Evolutionary conservation across 1,140 invertebrate species (phyloP), one percentile per base, ranked within the genome.

Genomic region (Wiebesia pumilae): DNA sequence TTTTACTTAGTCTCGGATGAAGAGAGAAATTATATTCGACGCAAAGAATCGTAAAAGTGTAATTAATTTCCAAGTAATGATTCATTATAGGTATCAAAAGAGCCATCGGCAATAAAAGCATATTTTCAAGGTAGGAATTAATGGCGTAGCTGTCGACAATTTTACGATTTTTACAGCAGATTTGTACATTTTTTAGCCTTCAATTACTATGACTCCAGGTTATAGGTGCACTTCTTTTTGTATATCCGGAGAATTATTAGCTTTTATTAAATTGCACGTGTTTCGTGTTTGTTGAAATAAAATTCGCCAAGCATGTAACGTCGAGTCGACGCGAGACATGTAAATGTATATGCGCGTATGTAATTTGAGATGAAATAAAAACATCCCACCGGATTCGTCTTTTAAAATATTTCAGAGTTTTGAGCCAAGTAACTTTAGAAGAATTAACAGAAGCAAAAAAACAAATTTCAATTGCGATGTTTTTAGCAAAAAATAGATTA

Each of bases 31-130:
- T 35, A 9, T 30, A 54, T 35, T 79, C 9, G 33, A 30, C 27
- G 51, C 47, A 14, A 3, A n/a, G 6, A 79, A 58, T 79, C 77
- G 47, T 79, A 79, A 79, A 54, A 79, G 30, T 79, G 47, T 35
- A 79, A 79, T 79, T 79, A 54, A 54, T 79, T 54, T 10, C 47
- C n/a, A 0, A 35, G 2, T 79, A 79, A 79, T 79, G 43, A 79
- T 79, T 79, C 77, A 79, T 79, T 79, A 79, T 35, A 24, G 30
- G 16, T 79, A 79, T 79, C 47, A 79, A 54, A 54, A 47, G 47
- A 79, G 77, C 10, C 47, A 79, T 79, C 47, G 40, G n/a, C 27
- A n/a, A 58, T 58, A 58, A 54, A 58, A 79, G 51, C 14, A 33
- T 33, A 79, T 79, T 79, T 79, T 54, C 27, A 54, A 79, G 54